A percentile compares a stretch with the other conserved stretches of the same genome.
Conservation (phyloP, 1,140 invertebrate species). For the Drosophila neocordata region DNA sequence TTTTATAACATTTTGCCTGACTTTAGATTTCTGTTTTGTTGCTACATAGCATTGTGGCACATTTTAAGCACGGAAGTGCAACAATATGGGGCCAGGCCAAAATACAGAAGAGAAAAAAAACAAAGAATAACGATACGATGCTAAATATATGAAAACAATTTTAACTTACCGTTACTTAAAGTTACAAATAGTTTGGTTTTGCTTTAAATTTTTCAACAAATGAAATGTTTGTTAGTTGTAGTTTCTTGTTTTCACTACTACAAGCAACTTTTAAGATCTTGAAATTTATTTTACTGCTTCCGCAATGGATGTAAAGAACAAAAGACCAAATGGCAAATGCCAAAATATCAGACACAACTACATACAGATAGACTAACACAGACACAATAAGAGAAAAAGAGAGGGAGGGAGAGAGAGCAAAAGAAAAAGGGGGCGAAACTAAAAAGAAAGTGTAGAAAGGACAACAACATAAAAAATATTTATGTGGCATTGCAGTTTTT, state of each 20-base stretch:
- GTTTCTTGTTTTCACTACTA: constrained; percentile 36
- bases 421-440: neutral
- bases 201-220: neutral
- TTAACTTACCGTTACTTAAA: constrained; percentile 16
- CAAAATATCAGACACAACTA: constrained; percentile 46
- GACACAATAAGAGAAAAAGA: too few relatives aligned
- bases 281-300: constrained; percentile 75
- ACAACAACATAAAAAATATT: constrained; percentile 74
- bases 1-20: constrained; percentile 60
- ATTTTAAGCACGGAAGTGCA: constrained; percentile 72
- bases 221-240: neutral
- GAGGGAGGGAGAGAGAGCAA: too few relatives aligned
- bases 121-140: constrained; percentile 8
- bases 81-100: constrained; percentile 50
- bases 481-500: constrained; percentile 71
- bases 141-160: neutral
- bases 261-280: constrained; percentile 37
- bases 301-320: constrained; percentile 47
- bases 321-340: constrained; percentile 68
- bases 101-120: constrained; percentile 38
- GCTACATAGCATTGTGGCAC: constrained; percentile 34
- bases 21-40: constrained; percentile 30
- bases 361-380: neutral
- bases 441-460: constrained; percentile 61
- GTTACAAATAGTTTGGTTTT: neutral